Percentiles rank a stretch among this genome's conserved stretches.
Conservation (phyloP, 2,113 vertebrate genomes). For the Quiscalus mexicanus region DNA sequence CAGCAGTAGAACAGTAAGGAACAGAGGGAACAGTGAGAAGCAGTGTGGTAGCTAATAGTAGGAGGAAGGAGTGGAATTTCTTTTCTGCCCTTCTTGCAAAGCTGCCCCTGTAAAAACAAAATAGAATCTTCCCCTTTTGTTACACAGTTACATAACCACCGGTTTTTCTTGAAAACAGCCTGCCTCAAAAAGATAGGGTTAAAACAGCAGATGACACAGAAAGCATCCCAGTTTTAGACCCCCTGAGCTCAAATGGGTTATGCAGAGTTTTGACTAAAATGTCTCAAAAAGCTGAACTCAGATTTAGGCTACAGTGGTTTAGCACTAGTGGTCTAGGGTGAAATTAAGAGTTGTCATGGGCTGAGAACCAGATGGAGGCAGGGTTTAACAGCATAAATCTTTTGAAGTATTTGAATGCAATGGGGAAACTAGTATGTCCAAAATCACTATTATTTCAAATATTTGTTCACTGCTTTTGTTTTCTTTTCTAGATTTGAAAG, state of each 20-base stretch:
- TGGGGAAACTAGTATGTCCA: fast-evolving
- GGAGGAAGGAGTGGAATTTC: neutral
- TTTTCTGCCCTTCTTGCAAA: neutral
- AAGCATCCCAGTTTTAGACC: neutral
- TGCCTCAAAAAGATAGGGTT: neutral
- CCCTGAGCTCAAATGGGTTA: neutral
- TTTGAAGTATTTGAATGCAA: neutral
- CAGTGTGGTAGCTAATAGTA: neutral
- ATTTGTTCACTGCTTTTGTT: neutral
- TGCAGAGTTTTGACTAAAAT: neutral
- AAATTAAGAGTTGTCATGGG: neutral
- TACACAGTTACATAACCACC: neutral
- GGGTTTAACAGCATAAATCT: neutral
- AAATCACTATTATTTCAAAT: neutral
- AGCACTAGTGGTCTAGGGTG: neutral
- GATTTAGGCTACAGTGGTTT: neutral
- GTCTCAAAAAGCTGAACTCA: neutral
- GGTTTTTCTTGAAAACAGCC: neutral
- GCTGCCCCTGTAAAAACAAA: neutral
- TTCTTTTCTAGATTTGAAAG: neutral
- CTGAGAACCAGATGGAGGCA: neutral
- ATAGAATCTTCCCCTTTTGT: neutral
- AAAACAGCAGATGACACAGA: neutral
- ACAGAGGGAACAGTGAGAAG: neutral
- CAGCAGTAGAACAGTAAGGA: neutral